Percentiles rank a stretch among this genome's conserved stretches.
Evolutionary conservation across 2,888 invertebrate genomes (phyloP).

Genomic region (Masnerella sp.): DNA sequence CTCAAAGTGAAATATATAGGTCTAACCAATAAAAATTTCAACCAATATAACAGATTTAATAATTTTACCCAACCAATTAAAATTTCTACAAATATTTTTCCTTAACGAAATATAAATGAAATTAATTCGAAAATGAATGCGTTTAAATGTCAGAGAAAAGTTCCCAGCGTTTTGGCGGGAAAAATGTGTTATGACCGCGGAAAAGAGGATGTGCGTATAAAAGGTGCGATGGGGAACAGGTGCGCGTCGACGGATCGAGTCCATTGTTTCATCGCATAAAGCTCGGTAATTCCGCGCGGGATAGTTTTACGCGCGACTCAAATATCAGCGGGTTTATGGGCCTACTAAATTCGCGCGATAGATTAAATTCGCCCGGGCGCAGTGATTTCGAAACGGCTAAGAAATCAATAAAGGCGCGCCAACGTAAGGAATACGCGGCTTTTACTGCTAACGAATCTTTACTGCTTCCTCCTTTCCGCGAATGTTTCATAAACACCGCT

Average conservation of each 20-base stretch:
- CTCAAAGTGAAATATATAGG: too few relatives aligned
- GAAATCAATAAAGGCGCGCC: constrained; percentile 51
- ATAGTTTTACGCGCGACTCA: constrained; percentile 52
- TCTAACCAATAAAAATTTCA: too few relatives aligned
- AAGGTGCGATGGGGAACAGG: constrained; percentile 59
- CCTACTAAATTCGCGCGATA: constrained; percentile 53
- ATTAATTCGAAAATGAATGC: too few relatives aligned
- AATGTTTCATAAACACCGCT: constrained; percentile 48
- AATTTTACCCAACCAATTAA: too few relatives aligned
- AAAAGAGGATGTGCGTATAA: constrained; percentile 42
- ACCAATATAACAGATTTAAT: too few relatives aligned
- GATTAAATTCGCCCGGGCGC: constrained; percentile 41
- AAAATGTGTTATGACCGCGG: constrained; percentile 26
- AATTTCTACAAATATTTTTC: too few relatives aligned
- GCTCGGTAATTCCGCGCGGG: constrained; percentile 43
- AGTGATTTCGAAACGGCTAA: constrained; percentile 41
- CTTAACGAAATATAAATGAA: too few relatives aligned
- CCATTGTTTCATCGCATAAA: constrained; percentile 60
- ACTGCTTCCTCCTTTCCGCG: constrained; percentile 32
- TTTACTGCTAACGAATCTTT: constrained; percentile 54
- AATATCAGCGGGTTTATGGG: constrained; percentile 57
- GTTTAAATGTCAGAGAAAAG: too few relatives aligned
- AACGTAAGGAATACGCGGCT: constrained; percentile 43
- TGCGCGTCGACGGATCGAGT: constrained; percentile 55
- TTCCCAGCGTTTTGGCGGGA: too few relatives aligned